Percentiles rank a stretch among this genome's conserved stretches.
Evolutionary conservation across 1,140 invertebrate species (phyloP).

Genomic region (Zaprionus africanus): DNA sequence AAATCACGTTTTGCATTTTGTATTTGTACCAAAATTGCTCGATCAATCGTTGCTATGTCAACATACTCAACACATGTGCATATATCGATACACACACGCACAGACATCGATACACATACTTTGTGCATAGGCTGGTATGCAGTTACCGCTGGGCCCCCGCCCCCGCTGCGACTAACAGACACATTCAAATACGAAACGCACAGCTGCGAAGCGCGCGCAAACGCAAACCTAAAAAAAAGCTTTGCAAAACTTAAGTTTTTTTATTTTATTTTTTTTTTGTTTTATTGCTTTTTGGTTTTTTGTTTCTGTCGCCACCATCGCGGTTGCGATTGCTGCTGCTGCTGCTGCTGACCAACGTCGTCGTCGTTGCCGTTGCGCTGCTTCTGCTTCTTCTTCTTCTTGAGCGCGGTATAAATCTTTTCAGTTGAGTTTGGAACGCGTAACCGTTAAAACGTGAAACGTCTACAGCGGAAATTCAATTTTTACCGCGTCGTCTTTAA

Average conservation of each 20-base stretch:
- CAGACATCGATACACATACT: conserved; percentile 4
- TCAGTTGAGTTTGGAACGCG: conserved; percentile 84
- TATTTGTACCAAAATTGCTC: conserved; percentile 43
- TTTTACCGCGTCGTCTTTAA: conserved; percentile 17
- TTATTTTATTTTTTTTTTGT: conserved; percentile 20
- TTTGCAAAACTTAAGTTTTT: conserved; percentile 77
- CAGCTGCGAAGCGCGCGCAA: conserved; percentile 41
- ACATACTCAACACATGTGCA: conserved; percentile 33
- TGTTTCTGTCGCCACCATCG: conserved; percentile 34
- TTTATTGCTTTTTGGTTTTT: conserved; percentile 19
- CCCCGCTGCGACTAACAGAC: not conserved
- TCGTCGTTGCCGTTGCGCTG: conserved; percentile 10
- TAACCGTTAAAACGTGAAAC: conserved; percentile 78
- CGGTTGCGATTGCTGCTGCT: conserved; percentile 39
- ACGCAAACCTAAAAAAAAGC: conserved; percentile 57
- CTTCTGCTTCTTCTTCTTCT: conserved; percentile 67
- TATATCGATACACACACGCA: conserved; percentile 15
- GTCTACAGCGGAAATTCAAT: conserved; percentile 61
- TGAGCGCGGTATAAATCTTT: conserved; percentile 81
- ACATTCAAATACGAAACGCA: conserved; percentile 39
- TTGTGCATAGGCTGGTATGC: conserved; percentile 10
- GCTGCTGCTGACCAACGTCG: conserved; percentile 14
- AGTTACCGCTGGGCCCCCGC: not conserved
- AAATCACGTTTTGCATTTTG: conserved; percentile 64
- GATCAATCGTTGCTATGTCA: conserved; percentile 46